These are phyloP conservation scores for Syngnathus typhle DNA, from an alignment of 2,113 vertebrate species.

Conservation along the genomic window DNA sequence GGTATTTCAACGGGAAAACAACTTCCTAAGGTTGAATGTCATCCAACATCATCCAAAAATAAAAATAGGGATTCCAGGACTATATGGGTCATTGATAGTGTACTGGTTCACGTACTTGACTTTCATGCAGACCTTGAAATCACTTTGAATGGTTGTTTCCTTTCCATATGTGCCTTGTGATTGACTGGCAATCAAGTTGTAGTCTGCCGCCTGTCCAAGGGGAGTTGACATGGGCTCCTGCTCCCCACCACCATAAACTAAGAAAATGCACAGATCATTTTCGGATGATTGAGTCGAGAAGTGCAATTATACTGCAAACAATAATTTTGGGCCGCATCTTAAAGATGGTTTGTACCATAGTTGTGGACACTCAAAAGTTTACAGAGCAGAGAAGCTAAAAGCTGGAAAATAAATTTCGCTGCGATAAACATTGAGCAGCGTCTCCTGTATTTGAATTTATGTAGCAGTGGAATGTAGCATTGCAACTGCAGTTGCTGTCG, in stretches of 20 bases:
- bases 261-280: background rate
- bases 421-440: background rate
- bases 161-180: background rate
- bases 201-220: background rate
- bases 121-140: background rate
- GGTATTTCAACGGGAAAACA: background rate
- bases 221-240: background rate
- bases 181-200: background rate
- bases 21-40: background rate
- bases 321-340: too few species aligned
- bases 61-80: background rate
- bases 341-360: background rate
- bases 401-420: background rate
- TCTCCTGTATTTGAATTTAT: slow-evolving; percentile 17
- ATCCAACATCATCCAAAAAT: background rate
- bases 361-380: background rate
- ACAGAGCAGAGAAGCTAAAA: background rate
- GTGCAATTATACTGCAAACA: background rate
- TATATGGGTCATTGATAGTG: background rate
- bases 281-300: background rate
- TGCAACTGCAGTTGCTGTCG: slow-evolving; percentile 19
- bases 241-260: background rate
- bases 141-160: background rate
- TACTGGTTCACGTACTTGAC: background rate
- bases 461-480: slow-evolving; percentile 8